Evolutionary conservation across 2,797 vertebrate species (phyloP), one percentile per base, ranked within the genome.

Genomic region (Neosilurus hyrtlii): DNA sequence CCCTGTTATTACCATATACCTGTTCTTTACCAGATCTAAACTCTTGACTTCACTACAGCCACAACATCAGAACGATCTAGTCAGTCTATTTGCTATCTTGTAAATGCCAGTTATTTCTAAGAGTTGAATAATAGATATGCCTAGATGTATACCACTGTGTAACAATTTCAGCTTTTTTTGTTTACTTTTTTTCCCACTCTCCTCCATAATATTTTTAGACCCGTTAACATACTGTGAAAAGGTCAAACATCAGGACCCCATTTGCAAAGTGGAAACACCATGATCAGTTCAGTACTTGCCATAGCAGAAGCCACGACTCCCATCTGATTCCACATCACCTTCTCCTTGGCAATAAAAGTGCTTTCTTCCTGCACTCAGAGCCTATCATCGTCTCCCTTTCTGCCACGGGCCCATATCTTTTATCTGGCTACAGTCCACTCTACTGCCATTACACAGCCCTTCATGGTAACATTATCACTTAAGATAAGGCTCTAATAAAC

Each of bases 401-500:
- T 89, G 71, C 49, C 81, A 86, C 83, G 74, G 87, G 87, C 83
- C 74, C 61, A 80, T 86, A 82, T 86, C 80, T 91, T 89, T 91
- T 88, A 89, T 86, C 90, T 87, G 88, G 81, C 73, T 71, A 86
- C 67, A 73, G 86, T 91, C 88, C 89, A 90, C 90, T 92, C 89
- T 90, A 90, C 88, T 52, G 66, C 93, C 92, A 92, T 91, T 91
- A 91, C 88, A 89, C 83, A 75, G 88, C 88, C 89, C 91, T 92
- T 89, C 90, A 84, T 90, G 87, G 91, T 91, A 93, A 93, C 92
- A 93, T 93, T 92, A 94, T 94, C 90, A 76, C 93, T 94, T 92
- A 89, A 92, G 92, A 94, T 92, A 92, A 93, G 92, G 90, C 91
- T 90, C 91, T 92, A 92, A 91, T 93, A 92, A 93, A 93, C 90